Percentiles rank a stretch among this genome's conserved stretches.
Evolutionary conservation across 2,888 invertebrate species (phyloP).

Genomic region (Rhimphoctona megacephalus): DNA sequence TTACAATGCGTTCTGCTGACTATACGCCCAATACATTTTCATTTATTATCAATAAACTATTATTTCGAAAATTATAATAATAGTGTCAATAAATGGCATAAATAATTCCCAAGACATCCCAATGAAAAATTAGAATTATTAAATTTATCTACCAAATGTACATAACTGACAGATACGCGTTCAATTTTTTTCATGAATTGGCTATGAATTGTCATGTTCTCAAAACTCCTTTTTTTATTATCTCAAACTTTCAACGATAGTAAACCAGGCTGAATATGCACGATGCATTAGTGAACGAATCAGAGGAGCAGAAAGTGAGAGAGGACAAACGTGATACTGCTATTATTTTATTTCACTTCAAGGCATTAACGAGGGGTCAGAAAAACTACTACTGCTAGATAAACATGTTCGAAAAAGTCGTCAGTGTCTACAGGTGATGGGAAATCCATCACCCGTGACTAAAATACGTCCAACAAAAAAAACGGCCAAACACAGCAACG

Average conservation of each 20-base stretch:
- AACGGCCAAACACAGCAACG: conserved; percentile 25
- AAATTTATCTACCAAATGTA: too few species aligned
- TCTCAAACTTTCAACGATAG: conserved; percentile 46
- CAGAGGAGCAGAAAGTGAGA: not conserved
- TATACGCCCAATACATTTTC: too few species aligned
- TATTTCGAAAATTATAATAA: too few species aligned
- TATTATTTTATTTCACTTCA: conserved; percentile 53
- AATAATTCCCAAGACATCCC: too few species aligned
- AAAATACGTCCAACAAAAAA: conserved; percentile 25
- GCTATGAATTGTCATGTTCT: not conserved
- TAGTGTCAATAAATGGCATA: too few species aligned
- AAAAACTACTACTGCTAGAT: conserved; percentile 4
- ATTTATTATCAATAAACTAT: too few species aligned
- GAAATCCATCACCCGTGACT: conserved; percentile 31
- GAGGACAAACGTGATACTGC: conserved; percentile 41
- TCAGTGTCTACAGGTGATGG: conserved; percentile 21
- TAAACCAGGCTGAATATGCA: not conserved
- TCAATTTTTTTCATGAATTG: too few species aligned
- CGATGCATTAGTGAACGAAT: not conserved
- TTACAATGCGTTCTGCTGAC: too few species aligned
- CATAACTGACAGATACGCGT: too few species aligned
- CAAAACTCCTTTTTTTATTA: conserved; percentile 10
- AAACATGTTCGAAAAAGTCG: conserved; percentile 36
- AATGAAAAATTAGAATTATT: too few species aligned
- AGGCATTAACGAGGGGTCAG: conserved; percentile 22